Conservation (phyloP, 2,888 invertebrate species). For the Leucania comma region DNA sequence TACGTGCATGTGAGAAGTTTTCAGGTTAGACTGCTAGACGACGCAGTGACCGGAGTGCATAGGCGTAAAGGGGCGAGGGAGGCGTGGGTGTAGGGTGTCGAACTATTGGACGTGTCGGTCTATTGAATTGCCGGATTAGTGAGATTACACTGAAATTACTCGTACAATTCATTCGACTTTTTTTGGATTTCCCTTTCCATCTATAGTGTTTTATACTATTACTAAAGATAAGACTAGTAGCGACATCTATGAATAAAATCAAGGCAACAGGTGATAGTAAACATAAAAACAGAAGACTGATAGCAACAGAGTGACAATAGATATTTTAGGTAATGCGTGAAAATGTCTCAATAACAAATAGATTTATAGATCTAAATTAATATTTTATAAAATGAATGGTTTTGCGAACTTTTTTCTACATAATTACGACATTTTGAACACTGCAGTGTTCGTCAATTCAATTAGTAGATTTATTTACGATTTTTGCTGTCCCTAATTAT, state of each 20-base stretch:
- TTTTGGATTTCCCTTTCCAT: no score
- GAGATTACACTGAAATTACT: no score
- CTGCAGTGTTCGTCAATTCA: background rate
- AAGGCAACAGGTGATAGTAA: constrained; percentile 31
- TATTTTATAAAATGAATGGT: background rate
- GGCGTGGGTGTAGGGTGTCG: no score
- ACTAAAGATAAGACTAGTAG: background rate
- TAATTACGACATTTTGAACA: background rate
- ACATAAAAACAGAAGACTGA: constrained; percentile 40
- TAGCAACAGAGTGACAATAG: constrained; percentile 32
- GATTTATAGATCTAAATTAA: background rate
- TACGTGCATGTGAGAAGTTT: no score
- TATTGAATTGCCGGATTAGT: no score
- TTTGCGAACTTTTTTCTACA: background rate
- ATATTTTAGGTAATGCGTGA: constrained; percentile 11
- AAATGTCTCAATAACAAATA: constrained; percentile 1
- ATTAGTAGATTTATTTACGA: background rate
- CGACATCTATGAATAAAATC: constrained; percentile 12
- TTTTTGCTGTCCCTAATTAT: background rate
- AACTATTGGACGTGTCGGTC: no score
- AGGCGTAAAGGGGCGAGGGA: no score
- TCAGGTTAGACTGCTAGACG: no score
- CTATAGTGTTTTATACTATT: no score
- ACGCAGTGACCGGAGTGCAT: no score
- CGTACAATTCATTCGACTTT: no score